A percentile compares a stretch with the other conserved stretches of the same genome.
Evolutionary conservation across 2,797 vertebrate genomes (phyloP).

Genomic region (Myotis findleyi): DNA sequence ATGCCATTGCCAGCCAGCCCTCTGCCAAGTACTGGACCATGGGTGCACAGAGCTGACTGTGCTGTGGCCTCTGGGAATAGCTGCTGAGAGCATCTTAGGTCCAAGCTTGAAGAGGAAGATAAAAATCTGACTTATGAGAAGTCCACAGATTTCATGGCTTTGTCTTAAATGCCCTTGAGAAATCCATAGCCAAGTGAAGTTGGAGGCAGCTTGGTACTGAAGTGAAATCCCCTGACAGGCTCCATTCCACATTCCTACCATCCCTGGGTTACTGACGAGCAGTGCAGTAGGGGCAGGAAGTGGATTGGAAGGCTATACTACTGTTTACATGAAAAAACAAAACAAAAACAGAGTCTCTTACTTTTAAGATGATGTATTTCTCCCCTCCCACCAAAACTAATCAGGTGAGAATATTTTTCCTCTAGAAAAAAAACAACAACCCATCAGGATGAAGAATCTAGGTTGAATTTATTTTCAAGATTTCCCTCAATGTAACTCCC

Average conservation of each 20-base stretch:
- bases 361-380: neutral
- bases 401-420: neutral
- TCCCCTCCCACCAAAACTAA: neutral
- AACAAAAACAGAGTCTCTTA: neutral
- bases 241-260: neutral
- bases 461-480: neutral
- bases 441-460: neutral
- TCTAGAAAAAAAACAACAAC: neutral
- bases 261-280: neutral
- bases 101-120: neutral
- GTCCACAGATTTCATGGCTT: neutral
- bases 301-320: neutral
- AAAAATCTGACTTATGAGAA: neutral
- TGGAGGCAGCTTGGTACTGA: neutral
- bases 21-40: neutral
- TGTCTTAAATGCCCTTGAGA: neutral
- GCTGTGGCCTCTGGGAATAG: neutral
- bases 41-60: neutral
- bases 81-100: neutral
- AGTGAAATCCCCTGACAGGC: neutral
- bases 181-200: neutral
- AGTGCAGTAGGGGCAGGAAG: neutral
- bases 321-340: neutral
- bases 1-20: neutral
- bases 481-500: neutral